Evolutionary conservation across 1,140 invertebrate species (phyloP).

Genomic region (Ceratina calcarata): DNA sequence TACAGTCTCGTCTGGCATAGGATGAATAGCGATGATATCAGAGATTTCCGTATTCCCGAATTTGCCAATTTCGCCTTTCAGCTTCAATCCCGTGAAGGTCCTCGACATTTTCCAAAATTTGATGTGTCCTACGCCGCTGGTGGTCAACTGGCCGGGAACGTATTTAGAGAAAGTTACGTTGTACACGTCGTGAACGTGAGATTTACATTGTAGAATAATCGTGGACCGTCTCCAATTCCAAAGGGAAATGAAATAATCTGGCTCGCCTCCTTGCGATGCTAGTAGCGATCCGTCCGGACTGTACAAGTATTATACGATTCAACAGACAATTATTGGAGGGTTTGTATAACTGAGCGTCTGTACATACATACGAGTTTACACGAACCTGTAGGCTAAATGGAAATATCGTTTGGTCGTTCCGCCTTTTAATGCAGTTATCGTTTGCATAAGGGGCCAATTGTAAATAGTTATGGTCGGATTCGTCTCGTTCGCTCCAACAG

Average conservation of each 20-base stretch:
- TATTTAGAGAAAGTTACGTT: slow-evolving; percentile 90
- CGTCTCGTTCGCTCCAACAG: slow-evolving; percentile 87
- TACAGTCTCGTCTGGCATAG: slow-evolving; percentile 94
- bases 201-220: slow-evolving; percentile 88
- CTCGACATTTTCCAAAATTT: slow-evolving; percentile 96
- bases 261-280: slow-evolving; percentile 90
- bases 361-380: too few species aligned
- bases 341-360: not conserved
- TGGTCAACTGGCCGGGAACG: slow-evolving; percentile 88
- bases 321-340: slow-evolving; percentile 15
- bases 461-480: slow-evolving; percentile 90
- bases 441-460: slow-evolving; percentile 88
- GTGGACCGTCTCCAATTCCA: slow-evolving; percentile 91
- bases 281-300: slow-evolving; percentile 90
- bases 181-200: slow-evolving; percentile 89
- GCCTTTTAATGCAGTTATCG: slow-evolving; percentile 86
- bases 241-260: slow-evolving; percentile 92
- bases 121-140: slow-evolving; percentile 89
- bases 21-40: slow-evolving; percentile 90
- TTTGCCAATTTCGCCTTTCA: slow-evolving; percentile 91
- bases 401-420: slow-evolving; percentile 88
- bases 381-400: slow-evolving; percentile 88
- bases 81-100: slow-evolving; percentile 94
- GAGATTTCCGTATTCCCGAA: slow-evolving; percentile 95
- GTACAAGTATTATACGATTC: slow-evolving; percentile 9